These are phyloP conservation scores for Dromas ardeola DNA, from an alignment of 2,113 vertebrate genomes.

Conservation along the genomic window DNA sequence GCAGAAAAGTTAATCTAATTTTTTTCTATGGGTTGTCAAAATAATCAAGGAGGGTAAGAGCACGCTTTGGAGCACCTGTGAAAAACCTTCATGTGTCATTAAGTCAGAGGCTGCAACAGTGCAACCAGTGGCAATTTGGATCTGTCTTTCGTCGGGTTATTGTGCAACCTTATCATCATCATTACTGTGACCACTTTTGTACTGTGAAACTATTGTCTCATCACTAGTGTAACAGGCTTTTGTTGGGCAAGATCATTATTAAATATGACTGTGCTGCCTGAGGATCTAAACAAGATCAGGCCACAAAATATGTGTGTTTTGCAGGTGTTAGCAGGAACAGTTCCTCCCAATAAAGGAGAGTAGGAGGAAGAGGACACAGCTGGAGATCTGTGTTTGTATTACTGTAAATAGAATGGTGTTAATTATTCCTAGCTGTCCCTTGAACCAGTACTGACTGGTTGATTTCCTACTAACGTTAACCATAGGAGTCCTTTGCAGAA, in stretches of 20 bases:
- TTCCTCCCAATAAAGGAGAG: not conserved
- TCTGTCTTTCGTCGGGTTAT: not conserved
- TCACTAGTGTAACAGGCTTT: not conserved
- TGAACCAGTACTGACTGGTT: not conserved
- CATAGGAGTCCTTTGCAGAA: not conserved
- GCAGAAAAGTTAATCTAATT: not conserved
- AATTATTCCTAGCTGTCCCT: not conserved
- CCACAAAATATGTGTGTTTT: not conserved
- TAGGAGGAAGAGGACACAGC: not conserved
- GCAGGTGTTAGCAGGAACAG: not conserved
- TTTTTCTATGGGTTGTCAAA: not conserved
- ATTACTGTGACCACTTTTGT: not conserved
- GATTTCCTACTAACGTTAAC: not conserved
- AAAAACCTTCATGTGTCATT: not conserved
- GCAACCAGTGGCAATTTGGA: not conserved
- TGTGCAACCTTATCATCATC: not conserved
- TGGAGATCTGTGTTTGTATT: not conserved
- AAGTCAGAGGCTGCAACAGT: not conserved
- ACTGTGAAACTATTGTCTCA: slow-evolving; percentile 45
- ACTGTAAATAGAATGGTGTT: not conserved
- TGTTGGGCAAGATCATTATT: slow-evolving; percentile 19
- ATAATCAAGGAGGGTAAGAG: not conserved
- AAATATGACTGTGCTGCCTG: not conserved
- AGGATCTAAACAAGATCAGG: not conserved
- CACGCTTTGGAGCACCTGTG: not conserved